These are phyloP conservation scores for Okamejei kenojei DNA, from an alignment of 2,797 vertebrate genomes.

Conservation along the genomic window DNA sequence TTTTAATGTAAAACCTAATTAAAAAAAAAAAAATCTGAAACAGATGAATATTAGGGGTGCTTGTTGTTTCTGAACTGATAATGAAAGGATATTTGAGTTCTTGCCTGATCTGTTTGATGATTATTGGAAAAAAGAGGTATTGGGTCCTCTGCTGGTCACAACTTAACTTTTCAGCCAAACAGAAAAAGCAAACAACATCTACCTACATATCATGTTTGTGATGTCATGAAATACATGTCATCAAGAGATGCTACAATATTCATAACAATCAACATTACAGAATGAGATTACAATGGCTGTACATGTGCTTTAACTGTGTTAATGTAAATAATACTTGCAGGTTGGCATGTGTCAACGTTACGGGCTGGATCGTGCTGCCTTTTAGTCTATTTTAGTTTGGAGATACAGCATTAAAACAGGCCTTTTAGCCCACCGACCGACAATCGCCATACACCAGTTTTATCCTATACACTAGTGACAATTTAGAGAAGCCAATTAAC, in stretches of 20 bases:
- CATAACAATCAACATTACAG: not conserved
- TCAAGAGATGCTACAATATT: not conserved
- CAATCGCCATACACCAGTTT: too few species aligned
- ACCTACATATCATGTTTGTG: not conserved
- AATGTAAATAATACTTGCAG: not conserved
- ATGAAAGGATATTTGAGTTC: not conserved
- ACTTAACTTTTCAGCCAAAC: not conserved
- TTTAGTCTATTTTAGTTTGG: too few species aligned
- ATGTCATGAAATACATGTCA: not conserved
- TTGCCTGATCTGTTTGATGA: constrained; percentile 2
- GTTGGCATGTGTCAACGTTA: not conserved
- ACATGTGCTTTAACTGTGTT: not conserved
- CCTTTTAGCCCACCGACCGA: too few species aligned
- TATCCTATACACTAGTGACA: too few species aligned
- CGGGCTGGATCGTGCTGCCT: too few species aligned
- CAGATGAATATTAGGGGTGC: not conserved
- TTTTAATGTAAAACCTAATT: not conserved
- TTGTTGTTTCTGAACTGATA: not conserved
- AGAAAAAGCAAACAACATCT: not conserved
- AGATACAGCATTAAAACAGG: too few species aligned
- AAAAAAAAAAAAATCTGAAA: not conserved
- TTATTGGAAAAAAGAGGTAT: not conserved
- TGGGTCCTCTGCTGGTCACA: not conserved
- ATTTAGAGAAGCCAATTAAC: too few species aligned
- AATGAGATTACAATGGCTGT: not conserved